Evolutionary conservation across 2,797 vertebrate genomes (phyloP), one percentile per base, ranked within the genome.

Genomic region (Chromobotia macracanthus): DNA sequence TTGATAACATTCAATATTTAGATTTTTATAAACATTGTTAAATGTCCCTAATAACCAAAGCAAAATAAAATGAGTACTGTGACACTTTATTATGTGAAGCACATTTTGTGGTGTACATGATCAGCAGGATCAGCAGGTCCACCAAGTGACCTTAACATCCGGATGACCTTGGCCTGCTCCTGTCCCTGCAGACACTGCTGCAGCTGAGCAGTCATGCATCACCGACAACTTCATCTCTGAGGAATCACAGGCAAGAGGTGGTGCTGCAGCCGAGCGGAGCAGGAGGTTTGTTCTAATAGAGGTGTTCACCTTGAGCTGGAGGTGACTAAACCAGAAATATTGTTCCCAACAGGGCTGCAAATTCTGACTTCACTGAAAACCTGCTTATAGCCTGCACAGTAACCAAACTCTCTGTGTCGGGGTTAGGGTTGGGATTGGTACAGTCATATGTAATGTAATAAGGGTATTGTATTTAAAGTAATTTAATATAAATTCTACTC

Each of bases 241-340:
- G 81, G 87, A 85, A 80, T 46, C 85, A 82, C 79, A 75, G 85
- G 86, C 80, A 82, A 88, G 84, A 88, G 81, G 83, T 82, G 82
- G 64, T 81, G 81, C 79, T 83, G 51, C 83, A 86, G 80, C 72
- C 82, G 82, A 88, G 80, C 86, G 74, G 80, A 86, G 86, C 73
- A 80, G 68, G 76, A 84, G 87, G 79, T 85, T 72, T 85, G 86
- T 83, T 71, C 87, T 88, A 86, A 91, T 90, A 78, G 80, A 84
- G 64, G 87, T 75, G 6, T 86, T 91, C 89, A 90, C 88, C 87
- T 86, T 90, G 87, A 87, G 85, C 83, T 84, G 82, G 77, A 86
- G 82, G 86, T 85, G 89, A 87, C 85, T 86, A 82, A 80, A 72
- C 72, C 77, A 80, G 81, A 89, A 89, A 88, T 80, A 84, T 84